Base-by-base conservation (phyloP, 2,888 invertebrate species). In the Chrysopilus asiliformis region DNA sequence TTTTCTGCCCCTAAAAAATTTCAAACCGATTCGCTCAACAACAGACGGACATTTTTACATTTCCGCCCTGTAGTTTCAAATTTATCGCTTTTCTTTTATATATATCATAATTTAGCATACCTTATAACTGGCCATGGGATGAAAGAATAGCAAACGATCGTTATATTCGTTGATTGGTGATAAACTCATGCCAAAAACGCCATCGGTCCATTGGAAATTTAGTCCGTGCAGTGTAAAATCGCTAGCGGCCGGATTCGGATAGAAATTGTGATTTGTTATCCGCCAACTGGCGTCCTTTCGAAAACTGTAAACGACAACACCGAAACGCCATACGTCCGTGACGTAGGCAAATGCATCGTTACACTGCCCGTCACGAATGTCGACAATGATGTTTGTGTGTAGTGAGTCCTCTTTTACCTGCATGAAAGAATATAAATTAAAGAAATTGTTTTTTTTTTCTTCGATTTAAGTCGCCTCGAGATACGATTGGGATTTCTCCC, bases 141-240 rank as follows among this genome's bases (percentile, higher is more conserved):
- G 83, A 54, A 83, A 86, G 52, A 74, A 85, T 16, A 86, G 53
- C 3, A 74, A 65, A 33, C 79, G 67, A 32, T 84, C 3, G 64
- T 55, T 45, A 64, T 53, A 32, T 19, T 45, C 18, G 53, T 51
- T 5, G 34, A 38, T 33, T 3, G 77, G 74, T n/a, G 77, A 72
- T 29, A 83, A 52, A 1, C 82, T 74, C 46, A 83, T 59, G 0
- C 82, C 82, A 50, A 85, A 83, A 15, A 85, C 70, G 0, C 85
- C 85, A 51, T 85, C 85, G 6, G 79, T 67, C 85, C 84, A 86
- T 50, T 83, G 79, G 51, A 84, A 86, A 44, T 78, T 76, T 1
- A 83, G 51, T 2, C 78, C 80, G 43, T 81, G 79, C 1, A 85
- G 60, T 39, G 77, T 75, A 51, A 77, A 86, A 47, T 78, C 74